phyloP scores from a whole-genome alignment of 2,113 vertebrate genomes.

The Campylomormyrus tamandua region DNA sequence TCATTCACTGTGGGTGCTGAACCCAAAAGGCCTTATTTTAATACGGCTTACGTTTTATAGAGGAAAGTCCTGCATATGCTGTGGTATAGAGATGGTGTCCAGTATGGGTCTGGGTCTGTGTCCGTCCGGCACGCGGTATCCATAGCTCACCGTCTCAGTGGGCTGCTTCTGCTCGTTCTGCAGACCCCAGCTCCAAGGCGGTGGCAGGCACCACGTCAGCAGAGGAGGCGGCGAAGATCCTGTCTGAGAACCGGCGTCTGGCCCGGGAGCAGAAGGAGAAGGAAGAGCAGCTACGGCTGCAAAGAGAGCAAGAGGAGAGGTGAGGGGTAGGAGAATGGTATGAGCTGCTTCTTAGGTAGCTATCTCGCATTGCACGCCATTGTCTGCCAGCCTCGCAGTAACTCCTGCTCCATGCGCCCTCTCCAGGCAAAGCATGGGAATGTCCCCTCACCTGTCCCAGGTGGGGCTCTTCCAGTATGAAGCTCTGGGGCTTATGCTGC shows the following conservation, averaged over 20 bases:
- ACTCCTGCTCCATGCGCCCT: neutral
- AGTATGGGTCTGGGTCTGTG: neutral
- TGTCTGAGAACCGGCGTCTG: slow-evolving; percentile 74
- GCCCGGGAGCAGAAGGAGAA: slow-evolving; percentile 75
- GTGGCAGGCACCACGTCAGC: slow-evolving; percentile 67
- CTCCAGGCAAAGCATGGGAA: neutral
- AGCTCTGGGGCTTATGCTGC: neutral
- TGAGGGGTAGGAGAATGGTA: slow-evolving; percentile 37
- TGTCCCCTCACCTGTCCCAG: neutral
- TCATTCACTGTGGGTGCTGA: neutral
- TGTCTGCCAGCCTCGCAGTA: neutral
- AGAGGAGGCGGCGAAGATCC: slow-evolving; percentile 76
- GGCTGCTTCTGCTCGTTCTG: neutral
- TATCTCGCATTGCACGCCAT: neutral
- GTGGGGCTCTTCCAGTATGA: neutral
- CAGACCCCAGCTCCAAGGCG: slow-evolving; percentile 45
- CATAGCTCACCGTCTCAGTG: neutral
- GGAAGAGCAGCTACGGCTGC: slow-evolving; percentile 69
- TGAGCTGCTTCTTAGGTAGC: neutral
- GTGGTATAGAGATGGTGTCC: neutral
- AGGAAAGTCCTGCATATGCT: neutral
- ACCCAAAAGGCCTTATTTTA: neutral
- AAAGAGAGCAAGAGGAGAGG: slow-evolving; percentile 73
- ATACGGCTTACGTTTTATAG: neutral
- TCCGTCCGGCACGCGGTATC: neutral